Conservation (phyloP, 1,140 invertebrate species). For the Cotesia vestalis region DNA sequence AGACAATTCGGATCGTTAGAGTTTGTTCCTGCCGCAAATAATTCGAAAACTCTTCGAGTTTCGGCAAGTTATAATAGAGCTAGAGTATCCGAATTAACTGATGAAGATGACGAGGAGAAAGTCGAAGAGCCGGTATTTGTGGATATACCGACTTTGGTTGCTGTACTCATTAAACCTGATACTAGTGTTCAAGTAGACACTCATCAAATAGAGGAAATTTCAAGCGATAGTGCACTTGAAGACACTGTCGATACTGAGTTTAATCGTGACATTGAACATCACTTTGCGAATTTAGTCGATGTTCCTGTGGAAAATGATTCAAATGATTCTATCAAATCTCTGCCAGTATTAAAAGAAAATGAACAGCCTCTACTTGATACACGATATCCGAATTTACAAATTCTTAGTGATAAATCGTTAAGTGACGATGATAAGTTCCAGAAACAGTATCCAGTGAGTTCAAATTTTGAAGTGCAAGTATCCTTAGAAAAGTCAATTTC, state of each 20-base stretch:
- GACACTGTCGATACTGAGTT: constrained; percentile 43
- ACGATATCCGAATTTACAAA: constrained; percentile 14
- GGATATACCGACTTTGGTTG: constrained; percentile 55
- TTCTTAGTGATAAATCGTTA: background rate
- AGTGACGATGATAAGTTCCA: constrained; percentile 35
- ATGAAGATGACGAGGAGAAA: constrained; percentile 39
- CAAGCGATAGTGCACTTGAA: constrained; percentile 44
- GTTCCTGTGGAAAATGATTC: background rate
- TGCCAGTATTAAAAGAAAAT: background rate
- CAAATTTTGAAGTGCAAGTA: constrained; percentile 23
- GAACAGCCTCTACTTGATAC: background rate
- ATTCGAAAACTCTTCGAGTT: constrained; percentile 26
- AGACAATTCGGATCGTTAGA: constrained; percentile 50
- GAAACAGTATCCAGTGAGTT: constrained; percentile 50
- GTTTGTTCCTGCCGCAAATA: constrained; percentile 28
- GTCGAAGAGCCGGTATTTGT: constrained; percentile 53
- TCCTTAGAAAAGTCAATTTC: constrained; percentile 41
- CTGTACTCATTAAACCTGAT: constrained; percentile 55
- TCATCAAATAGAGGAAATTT: constrained; percentile 54
- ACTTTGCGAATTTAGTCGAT: too few species aligned
- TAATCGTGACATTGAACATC: background rate
- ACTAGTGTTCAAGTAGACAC: constrained; percentile 38
- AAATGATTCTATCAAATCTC: too few species aligned
- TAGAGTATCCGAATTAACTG: constrained; percentile 45
- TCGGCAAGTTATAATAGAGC: constrained; percentile 43